Conservation (phyloP, 2,797 vertebrate genomes). For the Bovichtus variegatus region DNA sequence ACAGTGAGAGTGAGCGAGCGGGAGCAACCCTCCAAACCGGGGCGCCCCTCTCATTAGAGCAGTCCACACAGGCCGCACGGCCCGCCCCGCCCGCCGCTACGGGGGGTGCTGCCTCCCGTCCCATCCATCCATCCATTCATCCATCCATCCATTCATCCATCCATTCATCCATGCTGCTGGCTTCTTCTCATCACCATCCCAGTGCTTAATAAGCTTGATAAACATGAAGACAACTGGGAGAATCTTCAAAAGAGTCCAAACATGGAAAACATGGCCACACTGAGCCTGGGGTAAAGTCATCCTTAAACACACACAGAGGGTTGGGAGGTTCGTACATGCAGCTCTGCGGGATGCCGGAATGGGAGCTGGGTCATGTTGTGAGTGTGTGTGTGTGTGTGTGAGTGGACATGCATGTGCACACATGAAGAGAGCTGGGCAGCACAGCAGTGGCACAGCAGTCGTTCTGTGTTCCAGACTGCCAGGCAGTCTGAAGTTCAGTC, state of each 20-base stretch:
- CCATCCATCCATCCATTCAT: constrained; percentile 48
- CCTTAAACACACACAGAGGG: neutral
- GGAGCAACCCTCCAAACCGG: constrained; percentile 67
- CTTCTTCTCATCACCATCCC: constrained; percentile 1
- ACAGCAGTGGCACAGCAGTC: constrained; percentile 49
- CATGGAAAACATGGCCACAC: constrained; percentile 1
- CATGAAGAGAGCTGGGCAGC: constrained; percentile 22
- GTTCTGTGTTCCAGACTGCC: constrained; percentile 64
- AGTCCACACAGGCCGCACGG: constrained; percentile 65
- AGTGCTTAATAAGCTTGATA: constrained; percentile 30
- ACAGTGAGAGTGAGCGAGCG: constrained; percentile 77
- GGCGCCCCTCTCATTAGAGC: constrained; percentile 85
- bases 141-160: constrained; percentile 42
- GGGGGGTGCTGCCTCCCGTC: constrained; percentile 62
- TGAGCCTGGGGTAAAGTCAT: constrained; percentile 8
- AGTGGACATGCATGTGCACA: constrained; percentile 30
- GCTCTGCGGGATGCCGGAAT: constrained; percentile 27
- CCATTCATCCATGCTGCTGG: neutral
- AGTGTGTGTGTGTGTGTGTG: constrained; percentile 16
- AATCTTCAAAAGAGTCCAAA: neutral
- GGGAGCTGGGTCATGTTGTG: constrained; percentile 31
- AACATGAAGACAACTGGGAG: constrained; percentile 18
- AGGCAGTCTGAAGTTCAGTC: constrained; percentile 55
- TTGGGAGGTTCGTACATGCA: neutral
- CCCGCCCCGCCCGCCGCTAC: constrained; percentile 73